Evolutionary conservation across 2,113 vertebrate species (phyloP).

Genomic region (Orycteropus afer): DNA sequence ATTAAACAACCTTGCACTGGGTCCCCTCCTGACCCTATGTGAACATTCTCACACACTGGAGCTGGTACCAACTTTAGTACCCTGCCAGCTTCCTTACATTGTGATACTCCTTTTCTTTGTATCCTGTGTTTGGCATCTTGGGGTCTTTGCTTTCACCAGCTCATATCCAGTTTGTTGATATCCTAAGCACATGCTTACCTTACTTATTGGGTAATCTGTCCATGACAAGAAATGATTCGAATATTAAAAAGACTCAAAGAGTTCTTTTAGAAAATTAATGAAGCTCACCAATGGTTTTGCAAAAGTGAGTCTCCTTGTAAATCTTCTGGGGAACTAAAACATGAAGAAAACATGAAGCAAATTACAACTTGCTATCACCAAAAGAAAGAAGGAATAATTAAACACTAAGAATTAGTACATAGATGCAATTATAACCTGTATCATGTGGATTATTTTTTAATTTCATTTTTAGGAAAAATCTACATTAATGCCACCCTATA

Average conservation of each 20-base stretch:
- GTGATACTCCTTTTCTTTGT: too few species aligned
- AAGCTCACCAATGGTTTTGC: neutral
- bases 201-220: too few species aligned
- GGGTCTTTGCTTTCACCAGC: too few species aligned
- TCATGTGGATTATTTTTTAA: neutral
- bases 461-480: neutral
- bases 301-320: neutral
- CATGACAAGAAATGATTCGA: neutral
- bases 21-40: too few species aligned
- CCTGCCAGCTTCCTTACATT: too few species aligned
- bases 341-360: neutral
- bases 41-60: too few species aligned
- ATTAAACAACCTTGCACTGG: too few species aligned
- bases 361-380: neutral
- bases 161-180: too few species aligned
- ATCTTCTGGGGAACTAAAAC: neutral
- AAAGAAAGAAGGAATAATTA: neutral
- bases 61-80: too few species aligned
- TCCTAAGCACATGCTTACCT: too few species aligned
- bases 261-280: neutral
- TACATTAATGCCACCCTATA: neutral
- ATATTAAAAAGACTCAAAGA: neutral
- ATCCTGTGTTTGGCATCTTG: too few species aligned
- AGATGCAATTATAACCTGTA: neutral
- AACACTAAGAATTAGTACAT: neutral